Percentiles rank a stretch among this genome's conserved stretches.
Evolutionary conservation across 2,113 vertebrate genomes (phyloP).

Genomic region (Otocyon megalotis): DNA sequence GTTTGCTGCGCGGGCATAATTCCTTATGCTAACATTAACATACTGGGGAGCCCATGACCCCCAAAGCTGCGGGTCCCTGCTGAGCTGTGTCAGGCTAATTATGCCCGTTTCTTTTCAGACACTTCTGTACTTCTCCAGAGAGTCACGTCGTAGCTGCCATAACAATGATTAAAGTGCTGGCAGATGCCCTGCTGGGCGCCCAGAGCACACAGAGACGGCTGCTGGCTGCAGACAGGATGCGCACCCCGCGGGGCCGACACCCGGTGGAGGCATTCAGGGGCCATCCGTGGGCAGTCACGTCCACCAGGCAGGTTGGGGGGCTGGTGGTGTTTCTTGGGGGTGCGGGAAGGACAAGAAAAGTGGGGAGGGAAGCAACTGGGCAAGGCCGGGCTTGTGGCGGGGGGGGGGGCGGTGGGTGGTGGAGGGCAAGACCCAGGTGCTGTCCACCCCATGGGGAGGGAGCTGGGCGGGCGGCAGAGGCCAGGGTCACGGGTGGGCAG

Average conservation of each 20-base stretch:
- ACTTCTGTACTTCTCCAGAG: slow-evolving; percentile 81
- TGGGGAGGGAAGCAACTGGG: not conserved
- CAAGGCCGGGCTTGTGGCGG: not conserved
- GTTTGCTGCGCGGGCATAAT: slow-evolving; percentile 77
- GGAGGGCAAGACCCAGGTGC: not conserved
- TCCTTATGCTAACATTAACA: slow-evolving; percentile 84
- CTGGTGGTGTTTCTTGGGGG: not conserved
- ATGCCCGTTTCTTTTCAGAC: slow-evolving; percentile 82
- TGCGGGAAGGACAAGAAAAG: not conserved
- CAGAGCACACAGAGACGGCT: slow-evolving; percentile 63
- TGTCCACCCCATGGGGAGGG: not conserved
- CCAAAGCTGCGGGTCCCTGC: slow-evolving; percentile 80
- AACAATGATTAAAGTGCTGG: slow-evolving; percentile 87
- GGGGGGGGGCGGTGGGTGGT: not conserved
- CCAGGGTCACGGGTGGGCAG: slow-evolving; percentile 63
- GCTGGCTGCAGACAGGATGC: slow-evolving; percentile 37
- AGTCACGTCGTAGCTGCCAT: slow-evolving; percentile 76
- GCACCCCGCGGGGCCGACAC: not conserved
- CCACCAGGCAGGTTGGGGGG: not conserved
- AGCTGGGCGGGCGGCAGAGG: not conserved
- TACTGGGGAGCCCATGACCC: slow-evolving; percentile 83
- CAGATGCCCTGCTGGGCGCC: slow-evolving; percentile 81
- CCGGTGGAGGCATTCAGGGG: slow-evolving; percentile 64
- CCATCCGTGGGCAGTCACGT: slow-evolving; percentile 12
- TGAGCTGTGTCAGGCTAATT: slow-evolving; percentile 86